Conservation (phyloP, 2,888 invertebrate species). For the Meiosimyza decipiens region DNA sequence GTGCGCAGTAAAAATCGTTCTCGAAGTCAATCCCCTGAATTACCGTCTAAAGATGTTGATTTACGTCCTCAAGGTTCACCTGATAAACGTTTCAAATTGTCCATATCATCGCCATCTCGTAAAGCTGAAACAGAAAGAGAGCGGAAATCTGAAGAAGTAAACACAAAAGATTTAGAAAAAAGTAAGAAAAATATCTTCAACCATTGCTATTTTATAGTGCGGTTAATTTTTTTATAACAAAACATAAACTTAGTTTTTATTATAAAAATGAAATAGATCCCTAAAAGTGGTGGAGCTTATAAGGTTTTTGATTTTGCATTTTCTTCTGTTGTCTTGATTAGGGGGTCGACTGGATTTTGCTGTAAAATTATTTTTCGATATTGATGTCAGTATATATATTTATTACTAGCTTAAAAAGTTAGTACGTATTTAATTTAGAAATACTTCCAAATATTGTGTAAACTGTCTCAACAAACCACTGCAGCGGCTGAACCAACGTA, state of each 20-base stretch:
- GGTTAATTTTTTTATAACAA: constrained; percentile 27
- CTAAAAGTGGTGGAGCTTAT: constrained; percentile 27
- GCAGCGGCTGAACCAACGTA: too few species aligned
- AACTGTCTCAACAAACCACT: too few species aligned
- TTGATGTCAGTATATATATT: too few species aligned
- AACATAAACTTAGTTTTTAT: constrained; percentile 6
- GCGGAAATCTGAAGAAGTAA: constrained; percentile 37
- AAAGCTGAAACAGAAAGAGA: constrained; percentile 25
- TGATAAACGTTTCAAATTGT: constrained; percentile 44
- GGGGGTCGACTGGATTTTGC: too few species aligned
- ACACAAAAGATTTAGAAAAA: constrained; percentile 63
- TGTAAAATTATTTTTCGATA: too few species aligned
- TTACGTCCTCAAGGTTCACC: constrained; percentile 50
- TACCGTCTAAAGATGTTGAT: constrained; percentile 53
- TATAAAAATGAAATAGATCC: constrained; percentile 24
- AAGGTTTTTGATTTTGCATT: neutral
- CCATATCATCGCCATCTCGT: constrained; percentile 6
- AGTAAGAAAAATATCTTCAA: constrained; percentile 57
- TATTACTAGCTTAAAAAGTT: too few species aligned
- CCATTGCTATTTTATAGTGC: constrained; percentile 16
- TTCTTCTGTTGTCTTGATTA: too few species aligned
- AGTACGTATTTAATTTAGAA: too few species aligned
- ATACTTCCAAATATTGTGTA: too few species aligned
- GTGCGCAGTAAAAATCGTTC: constrained; percentile 50
- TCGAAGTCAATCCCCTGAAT: constrained; percentile 59